Conservation (phyloP, 1,140 invertebrate genomes). For the Rhynchophorus ferrugineus region DNA sequence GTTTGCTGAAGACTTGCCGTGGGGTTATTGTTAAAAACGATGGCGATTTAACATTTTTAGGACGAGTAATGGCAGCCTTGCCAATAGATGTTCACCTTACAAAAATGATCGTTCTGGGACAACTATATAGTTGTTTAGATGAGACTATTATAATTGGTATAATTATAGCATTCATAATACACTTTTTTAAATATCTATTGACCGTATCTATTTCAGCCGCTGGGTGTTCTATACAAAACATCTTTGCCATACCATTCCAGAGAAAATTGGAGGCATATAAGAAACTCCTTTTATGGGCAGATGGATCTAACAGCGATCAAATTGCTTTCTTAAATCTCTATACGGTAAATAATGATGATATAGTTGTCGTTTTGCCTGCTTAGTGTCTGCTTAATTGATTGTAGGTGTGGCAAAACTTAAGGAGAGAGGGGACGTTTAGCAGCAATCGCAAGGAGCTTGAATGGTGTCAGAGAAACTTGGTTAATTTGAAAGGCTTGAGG, state of each 20-base stretch:
- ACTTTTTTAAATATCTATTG: no score
- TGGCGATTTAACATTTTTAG: slow-evolving; percentile 86
- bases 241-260: slow-evolving; percentile 70
- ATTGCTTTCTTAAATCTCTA: slow-evolving; percentile 77
- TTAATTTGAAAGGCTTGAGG: slow-evolving; percentile 63
- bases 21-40: slow-evolving; percentile 54
- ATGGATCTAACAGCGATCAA: slow-evolving; percentile 76
- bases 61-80: slow-evolving; percentile 70
- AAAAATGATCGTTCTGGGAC: slow-evolving; percentile 81
- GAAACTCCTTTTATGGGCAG: slow-evolving; percentile 72
- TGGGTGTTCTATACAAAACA: slow-evolving; percentile 69
- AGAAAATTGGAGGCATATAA: slow-evolving; percentile 65
- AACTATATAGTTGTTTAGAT: slow-evolving; percentile 76
- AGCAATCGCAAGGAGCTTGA: slow-evolving; percentile 43
- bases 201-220: slow-evolving; percentile 55
- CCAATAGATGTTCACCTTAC: slow-evolving; percentile 76
- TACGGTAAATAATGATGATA: slow-evolving; percentile 41
- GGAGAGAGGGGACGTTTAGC: slow-evolving; percentile 29
- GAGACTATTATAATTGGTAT: slow-evolving; percentile 84
- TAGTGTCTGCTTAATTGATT: slow-evolving; percentile 1
- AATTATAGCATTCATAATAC: no score
- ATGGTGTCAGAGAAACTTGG: slow-evolving; percentile 67
- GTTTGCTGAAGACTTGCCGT: slow-evolving; percentile 52
- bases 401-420: slow-evolving; percentile 36
- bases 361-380: slow-evolving; percentile 1